These are phyloP conservation scores for Calameuta filiformis DNA, from an alignment of 2,888 invertebrate species.

Conservation along the genomic window DNA sequence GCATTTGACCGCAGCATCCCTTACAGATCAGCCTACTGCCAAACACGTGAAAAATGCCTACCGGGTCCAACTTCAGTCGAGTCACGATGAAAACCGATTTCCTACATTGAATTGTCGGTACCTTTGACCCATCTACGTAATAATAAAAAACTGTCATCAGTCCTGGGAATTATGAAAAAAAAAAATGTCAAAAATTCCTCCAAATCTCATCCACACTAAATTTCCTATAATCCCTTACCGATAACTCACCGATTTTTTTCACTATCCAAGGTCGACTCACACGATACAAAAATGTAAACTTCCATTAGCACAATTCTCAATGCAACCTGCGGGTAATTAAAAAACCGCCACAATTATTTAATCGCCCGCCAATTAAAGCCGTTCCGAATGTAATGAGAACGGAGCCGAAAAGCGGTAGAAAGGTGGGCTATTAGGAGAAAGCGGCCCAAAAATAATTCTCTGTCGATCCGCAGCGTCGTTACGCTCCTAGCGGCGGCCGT, in stretches of 20 bases:
- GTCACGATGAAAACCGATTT: background rate
- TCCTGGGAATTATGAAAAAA: background rate
- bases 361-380: constrained; percentile 3
- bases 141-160: background rate
- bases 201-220: background rate
- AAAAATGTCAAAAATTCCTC: background rate
- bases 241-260: background rate
- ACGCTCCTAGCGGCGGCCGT: constrained; percentile 3
- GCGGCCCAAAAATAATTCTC: constrained; percentile 54
- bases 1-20: background rate
- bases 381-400: constrained; percentile 10
- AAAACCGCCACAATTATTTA: background rate
- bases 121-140: background rate
- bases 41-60: background rate
- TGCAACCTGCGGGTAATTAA: background rate
- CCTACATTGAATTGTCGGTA: background rate
- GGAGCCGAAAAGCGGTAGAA: constrained; percentile 29
- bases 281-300: background rate
- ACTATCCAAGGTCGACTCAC: background rate
- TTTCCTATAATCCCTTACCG: background rate
- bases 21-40: background rate
- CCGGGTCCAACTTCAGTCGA: background rate
- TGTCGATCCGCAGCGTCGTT: background rate
- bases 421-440: constrained; percentile 51
- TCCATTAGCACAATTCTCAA: background rate